A percentile compares a stretch with the other conserved stretches of the same genome.
phyloP scores from a whole-genome alignment of 2,888 invertebrate genomes.

The Rhodophaea formosa region DNA sequence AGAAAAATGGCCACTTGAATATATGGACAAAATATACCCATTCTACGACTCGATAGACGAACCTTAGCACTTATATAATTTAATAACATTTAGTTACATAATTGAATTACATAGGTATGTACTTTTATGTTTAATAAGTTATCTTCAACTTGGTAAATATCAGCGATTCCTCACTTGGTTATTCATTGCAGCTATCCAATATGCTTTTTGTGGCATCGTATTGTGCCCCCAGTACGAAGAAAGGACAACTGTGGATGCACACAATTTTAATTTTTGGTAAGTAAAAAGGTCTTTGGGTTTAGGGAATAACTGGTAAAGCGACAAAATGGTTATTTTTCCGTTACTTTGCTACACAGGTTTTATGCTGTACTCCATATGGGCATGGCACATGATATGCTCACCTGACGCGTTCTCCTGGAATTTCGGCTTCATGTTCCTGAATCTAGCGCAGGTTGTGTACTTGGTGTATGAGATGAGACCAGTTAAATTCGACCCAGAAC shows the following conservation, averaged over 20 bases:
- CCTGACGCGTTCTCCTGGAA: conserved; percentile 95
- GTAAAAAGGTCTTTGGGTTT: too few species aligned
- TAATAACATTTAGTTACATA: too few species aligned
- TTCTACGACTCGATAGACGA: too few species aligned
- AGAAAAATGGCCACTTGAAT: too few species aligned
- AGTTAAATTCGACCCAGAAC: conserved; percentile 90
- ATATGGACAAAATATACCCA: too few species aligned
- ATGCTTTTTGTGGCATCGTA: conserved; percentile 89
- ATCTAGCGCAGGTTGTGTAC: conserved; percentile 89
- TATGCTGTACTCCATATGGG: conserved; percentile 91
- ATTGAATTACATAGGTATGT: too few species aligned
- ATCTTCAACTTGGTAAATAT: not conserved
- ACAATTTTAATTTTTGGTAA: conserved; percentile 89
- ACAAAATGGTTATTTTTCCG: not conserved
- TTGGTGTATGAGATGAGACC: conserved; percentile 91
- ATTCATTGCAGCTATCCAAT: conserved; percentile 84
- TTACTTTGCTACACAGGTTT: conserved; percentile 80
- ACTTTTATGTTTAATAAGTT: not conserved
- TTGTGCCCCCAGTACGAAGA: conserved; percentile 88
- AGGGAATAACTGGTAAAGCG: too few species aligned
- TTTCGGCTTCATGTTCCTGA: conserved; percentile 90
- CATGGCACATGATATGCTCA: conserved; percentile 94
- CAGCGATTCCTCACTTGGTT: not conserved
- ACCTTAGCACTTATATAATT: too few species aligned
- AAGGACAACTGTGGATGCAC: conserved; percentile 91